These are phyloP conservation scores for Polia nebulosa DNA, from an alignment of 2,888 invertebrate genomes.

Conservation along the genomic window DNA sequence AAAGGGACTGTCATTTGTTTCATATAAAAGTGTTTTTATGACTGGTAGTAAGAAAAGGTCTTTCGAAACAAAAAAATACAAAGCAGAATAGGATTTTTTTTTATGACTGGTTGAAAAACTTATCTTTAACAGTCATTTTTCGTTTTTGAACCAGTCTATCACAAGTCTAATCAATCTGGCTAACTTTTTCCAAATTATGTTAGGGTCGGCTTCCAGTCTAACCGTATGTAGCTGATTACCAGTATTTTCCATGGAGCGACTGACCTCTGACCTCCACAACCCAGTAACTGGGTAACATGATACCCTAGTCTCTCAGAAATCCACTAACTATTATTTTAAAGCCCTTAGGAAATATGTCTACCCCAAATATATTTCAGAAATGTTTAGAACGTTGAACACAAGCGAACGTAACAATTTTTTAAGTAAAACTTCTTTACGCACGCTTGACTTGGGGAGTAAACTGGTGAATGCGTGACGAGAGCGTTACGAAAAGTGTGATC, in stretches of 20 bases:
- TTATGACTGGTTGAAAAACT: neutral
- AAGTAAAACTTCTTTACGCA: no score
- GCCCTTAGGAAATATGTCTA: neutral
- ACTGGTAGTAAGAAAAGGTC: neutral
- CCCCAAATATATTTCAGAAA: slow-evolving; percentile 9
- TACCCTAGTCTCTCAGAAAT: no score
- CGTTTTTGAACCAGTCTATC: neutral
- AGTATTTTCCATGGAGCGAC: no score
- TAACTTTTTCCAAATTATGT: no score
- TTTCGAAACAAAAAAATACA: neutral
- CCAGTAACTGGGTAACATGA: no score
- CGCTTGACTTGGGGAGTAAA: no score
- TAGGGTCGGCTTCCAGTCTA: no score
- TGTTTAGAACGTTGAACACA: slow-evolving; percentile 25
- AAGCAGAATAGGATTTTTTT: neutral
- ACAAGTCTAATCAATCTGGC: no score
- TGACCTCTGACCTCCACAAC: no score
- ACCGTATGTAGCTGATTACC: no score
- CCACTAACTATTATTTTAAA: slow-evolving; percentile 9
- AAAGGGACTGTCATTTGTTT: neutral
- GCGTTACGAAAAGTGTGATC: no score
- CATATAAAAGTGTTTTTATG: neutral
- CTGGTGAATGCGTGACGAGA: no score
- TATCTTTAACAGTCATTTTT: neutral
- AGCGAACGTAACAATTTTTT: neutral